These are phyloP conservation scores for Camponotus floridanus DNA, from an alignment of 1,140 invertebrate genomes.

Conservation along the genomic window DNA sequence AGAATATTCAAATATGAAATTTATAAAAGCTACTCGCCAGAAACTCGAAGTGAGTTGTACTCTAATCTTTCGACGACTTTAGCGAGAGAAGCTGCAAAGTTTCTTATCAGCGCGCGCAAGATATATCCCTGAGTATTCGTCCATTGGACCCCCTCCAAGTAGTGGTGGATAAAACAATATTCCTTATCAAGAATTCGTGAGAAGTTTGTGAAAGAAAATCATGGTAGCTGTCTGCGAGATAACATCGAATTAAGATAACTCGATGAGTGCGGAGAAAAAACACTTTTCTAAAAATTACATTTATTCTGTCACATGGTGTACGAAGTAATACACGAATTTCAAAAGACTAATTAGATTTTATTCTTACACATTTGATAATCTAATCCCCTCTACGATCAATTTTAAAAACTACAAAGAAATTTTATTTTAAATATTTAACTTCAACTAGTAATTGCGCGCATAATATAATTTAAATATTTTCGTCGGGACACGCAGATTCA, in stretches of 20 bases:
- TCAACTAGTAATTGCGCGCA: background rate
- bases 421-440: background rate
- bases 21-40: slow-evolving; percentile 46
- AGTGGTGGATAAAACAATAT: slow-evolving; percentile 54
- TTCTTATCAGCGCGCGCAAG: slow-evolving; percentile 58
- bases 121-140: slow-evolving; percentile 54
- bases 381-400: background rate
- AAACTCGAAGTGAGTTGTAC: slow-evolving; percentile 45
- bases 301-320: background rate
- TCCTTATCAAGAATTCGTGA: slow-evolving; percentile 52
- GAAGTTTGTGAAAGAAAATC: slow-evolving; percentile 54
- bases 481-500: background rate
- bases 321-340: background rate
- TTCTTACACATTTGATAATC: background rate
- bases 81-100: slow-evolving; percentile 51
- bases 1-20: slow-evolving; percentile 59
- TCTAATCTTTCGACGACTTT: slow-evolving; percentile 61
- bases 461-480: slow-evolving; percentile 27
- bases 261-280: background rate
- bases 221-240: background rate
- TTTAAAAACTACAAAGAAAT: background rate
- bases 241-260: slow-evolving; percentile 6
- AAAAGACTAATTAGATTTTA: too few species aligned
- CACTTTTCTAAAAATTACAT: background rate
- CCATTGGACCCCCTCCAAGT: slow-evolving; percentile 32